These are phyloP conservation scores for Antechinus flavipes DNA, from an alignment of 2,113 vertebrate species.

Conservation along the genomic window DNA sequence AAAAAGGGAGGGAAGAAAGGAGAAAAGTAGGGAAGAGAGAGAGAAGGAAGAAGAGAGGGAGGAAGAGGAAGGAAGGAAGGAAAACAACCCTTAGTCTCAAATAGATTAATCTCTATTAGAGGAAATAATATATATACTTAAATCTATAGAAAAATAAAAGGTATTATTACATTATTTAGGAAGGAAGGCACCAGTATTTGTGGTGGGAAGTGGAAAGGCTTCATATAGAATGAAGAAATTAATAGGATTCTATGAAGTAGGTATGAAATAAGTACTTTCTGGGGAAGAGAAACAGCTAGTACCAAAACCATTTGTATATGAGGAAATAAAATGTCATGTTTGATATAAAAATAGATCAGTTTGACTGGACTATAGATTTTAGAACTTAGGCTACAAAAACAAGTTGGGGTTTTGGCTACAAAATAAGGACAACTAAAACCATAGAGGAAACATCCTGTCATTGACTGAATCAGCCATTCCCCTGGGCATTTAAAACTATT, in stretches of 20 bases:
- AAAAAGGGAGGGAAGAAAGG: too few relatives aligned
- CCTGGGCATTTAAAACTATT: too few relatives aligned
- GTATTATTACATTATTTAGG: not conserved
- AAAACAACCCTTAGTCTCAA: not conserved
- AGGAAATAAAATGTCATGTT: not conserved
- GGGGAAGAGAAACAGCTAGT: not conserved
- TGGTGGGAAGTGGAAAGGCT: not conserved
- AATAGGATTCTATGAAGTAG: not conserved
- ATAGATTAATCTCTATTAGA: not conserved
- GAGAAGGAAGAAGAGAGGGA: too few relatives aligned
- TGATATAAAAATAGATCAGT: not conserved
- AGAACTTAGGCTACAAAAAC: not conserved
- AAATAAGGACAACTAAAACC: not conserved
- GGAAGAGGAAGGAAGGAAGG: not conserved
- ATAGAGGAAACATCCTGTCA: not conserved
- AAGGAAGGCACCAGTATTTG: not conserved
- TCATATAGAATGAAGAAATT: not conserved
- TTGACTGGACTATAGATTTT: not conserved
- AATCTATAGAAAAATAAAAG: not conserved
- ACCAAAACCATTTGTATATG: not conserved
- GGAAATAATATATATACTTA: not conserved
- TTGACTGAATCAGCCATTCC: not conserved
- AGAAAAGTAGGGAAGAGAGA: too few relatives aligned
- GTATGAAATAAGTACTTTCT: not conserved
- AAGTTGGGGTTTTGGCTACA: not conserved